A percentile compares a stretch with the other conserved stretches of the same genome.
phyloP scores from a whole-genome alignment of 2,888 invertebrate genomes.

The Stenodera caucasica region DNA sequence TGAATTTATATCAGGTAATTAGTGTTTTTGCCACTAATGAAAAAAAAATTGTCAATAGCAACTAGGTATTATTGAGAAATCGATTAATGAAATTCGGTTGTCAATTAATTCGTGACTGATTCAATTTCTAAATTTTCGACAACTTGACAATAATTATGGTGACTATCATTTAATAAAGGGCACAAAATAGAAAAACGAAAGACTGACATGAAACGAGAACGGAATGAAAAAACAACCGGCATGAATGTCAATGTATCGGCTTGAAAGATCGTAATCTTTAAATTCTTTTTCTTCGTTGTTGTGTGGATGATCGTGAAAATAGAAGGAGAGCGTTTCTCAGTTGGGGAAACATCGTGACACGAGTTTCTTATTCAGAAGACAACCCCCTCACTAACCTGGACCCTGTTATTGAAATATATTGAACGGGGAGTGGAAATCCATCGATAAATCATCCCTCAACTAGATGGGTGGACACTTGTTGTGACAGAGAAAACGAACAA shows the following conservation, averaged over 20 bases:
- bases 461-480: constrained; percentile 39
- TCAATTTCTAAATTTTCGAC: constrained; percentile 5
- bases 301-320: constrained; percentile 26
- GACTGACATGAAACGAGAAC: not conserved
- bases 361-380: constrained; percentile 34
- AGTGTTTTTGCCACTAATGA: not conserved
- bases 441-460: constrained; percentile 38
- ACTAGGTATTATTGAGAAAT: not conserved
- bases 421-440: constrained; percentile 35
- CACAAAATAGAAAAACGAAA: not conserved
- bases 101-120: not conserved
- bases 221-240: constrained; percentile 11
- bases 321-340: constrained; percentile 26
- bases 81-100: not conserved
- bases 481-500: constrained; percentile 32
- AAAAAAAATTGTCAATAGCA: not conserved
- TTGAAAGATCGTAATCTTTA: constrained; percentile 31
- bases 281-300: constrained; percentile 31
- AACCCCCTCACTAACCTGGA: constrained; percentile 25
- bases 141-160: not conserved
- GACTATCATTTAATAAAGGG: not conserved
- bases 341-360: constrained; percentile 34
- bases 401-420: constrained; percentile 38
- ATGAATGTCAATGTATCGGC: constrained; percentile 22
- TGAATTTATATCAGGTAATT: constrained; percentile 19